Percentiles rank a stretch among this genome's conserved stretches.
Conservation (phyloP, 1,140 invertebrate genomes). For the Drosophila hydei region DNA sequence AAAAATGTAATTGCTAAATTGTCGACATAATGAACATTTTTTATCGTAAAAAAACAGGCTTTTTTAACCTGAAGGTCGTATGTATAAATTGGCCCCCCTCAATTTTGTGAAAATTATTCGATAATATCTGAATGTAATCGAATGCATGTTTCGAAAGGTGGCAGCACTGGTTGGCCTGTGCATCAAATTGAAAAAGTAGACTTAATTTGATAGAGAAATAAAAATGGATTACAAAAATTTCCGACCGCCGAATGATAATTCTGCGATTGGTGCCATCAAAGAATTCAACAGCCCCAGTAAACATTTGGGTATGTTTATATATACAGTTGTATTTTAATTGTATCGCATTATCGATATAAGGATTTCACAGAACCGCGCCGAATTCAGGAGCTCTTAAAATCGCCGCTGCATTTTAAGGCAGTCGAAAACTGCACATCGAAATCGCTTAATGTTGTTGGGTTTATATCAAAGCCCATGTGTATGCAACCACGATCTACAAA, state of each 20-base stretch:
- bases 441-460: too few species aligned
- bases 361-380: background rate
- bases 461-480: background rate
- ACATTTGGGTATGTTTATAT: background rate
- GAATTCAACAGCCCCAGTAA: background rate
- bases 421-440: background rate
- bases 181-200: background rate
- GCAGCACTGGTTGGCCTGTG: background rate
- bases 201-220: background rate
- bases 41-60: too few species aligned
- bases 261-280: too few species aligned
- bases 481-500: conserved; percentile 10
- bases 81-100: too few species aligned
- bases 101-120: background rate
- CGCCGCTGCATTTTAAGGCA: background rate
- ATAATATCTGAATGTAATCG: background rate
- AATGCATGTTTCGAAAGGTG: conserved; percentile 2
- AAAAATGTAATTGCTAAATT: too few species aligned
- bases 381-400: conserved; percentile 3
- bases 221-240: background rate
- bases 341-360: background rate
- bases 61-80: too few species aligned
- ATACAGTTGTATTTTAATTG: background rate
- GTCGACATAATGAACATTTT: too few species aligned
- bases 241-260: background rate